These are phyloP conservation scores for Papilio demoleus DNA, from an alignment of 2,888 invertebrate species.

Conservation along the genomic window DNA sequence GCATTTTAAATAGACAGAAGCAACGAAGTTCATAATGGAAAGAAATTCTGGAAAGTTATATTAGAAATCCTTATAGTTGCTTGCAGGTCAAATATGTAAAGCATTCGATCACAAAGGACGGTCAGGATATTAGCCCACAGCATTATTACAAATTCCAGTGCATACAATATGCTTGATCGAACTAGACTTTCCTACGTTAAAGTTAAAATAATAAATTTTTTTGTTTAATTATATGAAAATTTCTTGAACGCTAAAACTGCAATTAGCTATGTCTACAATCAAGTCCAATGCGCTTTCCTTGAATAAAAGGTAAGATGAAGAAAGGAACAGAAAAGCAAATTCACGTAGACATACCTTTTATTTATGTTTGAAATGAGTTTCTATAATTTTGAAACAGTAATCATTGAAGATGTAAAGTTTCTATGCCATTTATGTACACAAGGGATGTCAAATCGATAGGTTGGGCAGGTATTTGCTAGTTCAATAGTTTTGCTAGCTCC, in stretches of 20 bases:
- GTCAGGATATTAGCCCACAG: conserved; percentile 20
- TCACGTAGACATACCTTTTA: neutral
- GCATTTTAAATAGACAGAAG: too few species aligned
- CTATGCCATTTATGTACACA: neutral
- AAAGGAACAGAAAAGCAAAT: too few species aligned
- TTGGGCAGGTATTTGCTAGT: neutral
- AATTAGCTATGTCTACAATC: conserved; percentile 10
- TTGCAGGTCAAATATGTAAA: conserved; percentile 26
- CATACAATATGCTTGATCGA: neutral
- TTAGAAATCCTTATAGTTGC: neutral
- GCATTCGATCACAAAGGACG: conserved; percentile 15
- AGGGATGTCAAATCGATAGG: neutral
- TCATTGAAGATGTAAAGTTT: neutral
- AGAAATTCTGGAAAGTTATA: neutral
- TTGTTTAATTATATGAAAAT: neutral
- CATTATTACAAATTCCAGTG: conserved; percentile 38
- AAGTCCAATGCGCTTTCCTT: neutral
- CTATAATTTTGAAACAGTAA: neutral
- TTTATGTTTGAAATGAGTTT: neutral
- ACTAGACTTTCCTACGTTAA: conserved; percentile 10
- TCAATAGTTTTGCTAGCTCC: conserved; percentile 3
- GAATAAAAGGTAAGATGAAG: neutral
- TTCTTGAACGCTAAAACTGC: neutral
- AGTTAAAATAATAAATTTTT: neutral
- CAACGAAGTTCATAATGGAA: too few species aligned